Evolutionary conservation across 2,113 vertebrate species (phyloP), one percentile per base, ranked within the genome.

Genomic region (Esox niger): DNA sequence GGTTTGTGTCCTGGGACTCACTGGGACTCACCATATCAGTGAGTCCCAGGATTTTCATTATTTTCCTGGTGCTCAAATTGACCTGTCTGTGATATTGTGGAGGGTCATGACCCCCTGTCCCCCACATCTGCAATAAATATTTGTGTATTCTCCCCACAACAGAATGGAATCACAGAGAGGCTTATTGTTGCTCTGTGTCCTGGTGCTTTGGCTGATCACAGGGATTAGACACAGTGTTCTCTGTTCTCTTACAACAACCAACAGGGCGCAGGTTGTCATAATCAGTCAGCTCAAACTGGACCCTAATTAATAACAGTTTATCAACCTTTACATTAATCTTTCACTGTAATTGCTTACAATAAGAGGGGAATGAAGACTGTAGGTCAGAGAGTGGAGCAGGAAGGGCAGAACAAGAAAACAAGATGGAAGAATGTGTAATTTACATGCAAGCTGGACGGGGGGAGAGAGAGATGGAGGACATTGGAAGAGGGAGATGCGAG

Each of bases 131-230:
- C n/a, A n/a, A 30, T n/a, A 20, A 4, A 7, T 15, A 17, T 25
- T 25, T 43, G 35, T 43, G 23, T 27, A 57, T 13, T 13, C 55
- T 57, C 33, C 15, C 32, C 64, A 56, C 49, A 38, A 74, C n/a
- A 72, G 57, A 56, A 43, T 62, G 55, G 1, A 70, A 29, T 68
- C 46, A 46, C 17, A 81, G 61, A 87, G 70, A 76, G 69, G 57
- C 29, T 76, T 61, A 61, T 85, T 85, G 78, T 85, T 71, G 73
- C 67, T 60, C 60, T 68, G 78, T 31, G 35, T 30, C 64, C 32
- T n/a, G 3, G 3, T 70, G 68, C 68, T 76, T 90, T 89, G 88
- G 89, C 68, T 85, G 87, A 90, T 89, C 83, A 82, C 75, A 55
- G 21, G 80, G 63, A 90, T 84, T 83, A 85, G 30, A 65, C 74